phyloP scores from a whole-genome alignment of 1,140 invertebrate genomes.

The Bathynomus jamesi region DNA sequence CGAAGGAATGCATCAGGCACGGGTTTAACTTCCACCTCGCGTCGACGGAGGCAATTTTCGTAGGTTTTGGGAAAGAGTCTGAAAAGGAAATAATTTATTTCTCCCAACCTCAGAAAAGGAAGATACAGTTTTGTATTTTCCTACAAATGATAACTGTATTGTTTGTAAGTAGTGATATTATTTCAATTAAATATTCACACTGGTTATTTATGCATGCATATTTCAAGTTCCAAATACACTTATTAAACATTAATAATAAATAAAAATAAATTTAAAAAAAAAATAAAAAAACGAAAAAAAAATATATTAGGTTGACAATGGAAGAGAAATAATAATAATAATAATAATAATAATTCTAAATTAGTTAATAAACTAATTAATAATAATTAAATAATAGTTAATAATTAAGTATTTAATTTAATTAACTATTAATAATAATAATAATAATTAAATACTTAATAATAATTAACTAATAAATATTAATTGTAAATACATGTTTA shows the following conservation, averaged over 20 bases:
- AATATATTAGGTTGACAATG: constrained; percentile 61
- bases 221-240: too few relatives aligned
- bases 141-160: too few relatives aligned
- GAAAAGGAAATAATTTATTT: too few relatives aligned
- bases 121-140: too few relatives aligned
- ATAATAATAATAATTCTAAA: not conserved
- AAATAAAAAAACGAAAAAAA: too few relatives aligned
- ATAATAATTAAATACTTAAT: not conserved
- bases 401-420: not conserved
- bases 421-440: not conserved
- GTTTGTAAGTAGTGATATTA: too few relatives aligned
- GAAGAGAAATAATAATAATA: not conserved
- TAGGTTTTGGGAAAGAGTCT: constrained; percentile 16
- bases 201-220: too few relatives aligned
- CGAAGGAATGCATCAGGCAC: constrained; percentile 45
- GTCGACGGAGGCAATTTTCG: constrained; percentile 39
- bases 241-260: too few relatives aligned
- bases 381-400: not conserved
- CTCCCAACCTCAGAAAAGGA: too few relatives aligned
- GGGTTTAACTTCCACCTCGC: constrained; percentile 39
- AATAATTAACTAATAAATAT: not conserved
- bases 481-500: not conserved
- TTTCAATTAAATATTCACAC: too few relatives aligned
- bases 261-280: too few relatives aligned
- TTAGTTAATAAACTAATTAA: not conserved